phyloP scores from a whole-genome alignment of 2,797 vertebrate species.

The Salmo trutta region DNA sequence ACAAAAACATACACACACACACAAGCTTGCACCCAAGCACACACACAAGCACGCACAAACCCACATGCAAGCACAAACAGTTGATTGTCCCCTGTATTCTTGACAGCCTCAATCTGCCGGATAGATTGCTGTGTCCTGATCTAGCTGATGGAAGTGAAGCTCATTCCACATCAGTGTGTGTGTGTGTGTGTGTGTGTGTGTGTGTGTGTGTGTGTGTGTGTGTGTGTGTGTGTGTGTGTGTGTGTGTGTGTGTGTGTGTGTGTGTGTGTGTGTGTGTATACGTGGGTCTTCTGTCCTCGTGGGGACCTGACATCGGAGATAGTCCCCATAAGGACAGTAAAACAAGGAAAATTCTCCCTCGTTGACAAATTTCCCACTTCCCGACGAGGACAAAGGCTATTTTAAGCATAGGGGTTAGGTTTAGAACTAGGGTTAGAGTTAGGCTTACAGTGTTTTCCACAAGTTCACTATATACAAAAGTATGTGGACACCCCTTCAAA shows the following conservation, averaged over 20 bases:
- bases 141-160: constrained; percentile 31
- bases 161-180: constrained; percentile 2
- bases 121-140: constrained; percentile 27
- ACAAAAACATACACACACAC: not conserved
- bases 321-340: no score
- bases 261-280: not conserved
- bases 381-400: no score
- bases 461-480: no score
- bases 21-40: constrained; percentile 13
- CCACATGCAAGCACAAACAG: constrained; percentile 22
- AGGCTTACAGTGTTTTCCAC: no score
- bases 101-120: constrained; percentile 22
- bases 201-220: not conserved
- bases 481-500: no score
- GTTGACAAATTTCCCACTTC: no score
- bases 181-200: constrained; percentile 1
- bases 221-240: not conserved
- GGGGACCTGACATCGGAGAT: no score
- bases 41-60: constrained; percentile 24
- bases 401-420: no score
- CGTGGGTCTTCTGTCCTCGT: no score
- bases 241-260: not conserved
- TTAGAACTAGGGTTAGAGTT: no score
- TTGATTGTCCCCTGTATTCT: constrained; percentile 24
- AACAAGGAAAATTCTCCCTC: no score